Percentiles rank a stretch among this genome's conserved stretches.
phyloP scores from a whole-genome alignment of 2,113 vertebrate genomes.

The Tragelaphus scriptus region DNA sequence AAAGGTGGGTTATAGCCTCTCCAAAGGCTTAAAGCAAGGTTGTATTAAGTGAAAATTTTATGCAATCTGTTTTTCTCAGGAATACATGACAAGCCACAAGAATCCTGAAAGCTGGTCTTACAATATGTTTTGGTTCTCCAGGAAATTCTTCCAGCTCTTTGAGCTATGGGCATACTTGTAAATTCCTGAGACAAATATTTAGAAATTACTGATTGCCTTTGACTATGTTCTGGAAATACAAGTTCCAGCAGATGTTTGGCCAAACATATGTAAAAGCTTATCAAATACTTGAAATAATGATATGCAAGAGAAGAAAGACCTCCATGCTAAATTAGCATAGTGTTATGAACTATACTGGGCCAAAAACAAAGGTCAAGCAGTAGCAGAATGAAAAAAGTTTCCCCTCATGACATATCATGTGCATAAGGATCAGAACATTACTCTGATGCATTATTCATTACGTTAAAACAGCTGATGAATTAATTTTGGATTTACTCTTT shows the following conservation, averaged over 20 bases:
- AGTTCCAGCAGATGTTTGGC: not conserved
- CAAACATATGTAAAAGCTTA: conserved; percentile 45
- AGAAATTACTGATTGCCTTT: not conserved
- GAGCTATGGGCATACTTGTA: not conserved
- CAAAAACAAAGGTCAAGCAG: not conserved
- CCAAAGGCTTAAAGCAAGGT: not conserved
- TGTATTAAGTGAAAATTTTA: not conserved
- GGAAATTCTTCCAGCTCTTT: conserved; percentile 33
- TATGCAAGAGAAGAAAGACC: not conserved
- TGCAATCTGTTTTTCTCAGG: not conserved
- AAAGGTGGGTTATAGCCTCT: conserved; percentile 7
- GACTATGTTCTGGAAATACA: conserved; percentile 32
- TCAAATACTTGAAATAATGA: conserved; percentile 31
- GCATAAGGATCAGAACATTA: not conserved
- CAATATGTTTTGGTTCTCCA: not conserved
- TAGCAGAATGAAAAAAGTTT: not conserved
- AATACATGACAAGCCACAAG: conserved; percentile 29
- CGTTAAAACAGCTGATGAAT: not conserved
- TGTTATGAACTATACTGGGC: not conserved
- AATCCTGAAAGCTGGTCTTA: conserved; percentile 16
- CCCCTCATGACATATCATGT: not conserved
- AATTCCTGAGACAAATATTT: not conserved
- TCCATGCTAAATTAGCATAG: not conserved
- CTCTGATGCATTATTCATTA: not conserved
- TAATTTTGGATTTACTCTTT: not conserved